A percentile compares a stretch with the other conserved stretches of the same genome.
These are phyloP conservation scores for Esox lucius DNA, from an alignment of 2,797 vertebrate genomes.

Conservation along the genomic window DNA sequence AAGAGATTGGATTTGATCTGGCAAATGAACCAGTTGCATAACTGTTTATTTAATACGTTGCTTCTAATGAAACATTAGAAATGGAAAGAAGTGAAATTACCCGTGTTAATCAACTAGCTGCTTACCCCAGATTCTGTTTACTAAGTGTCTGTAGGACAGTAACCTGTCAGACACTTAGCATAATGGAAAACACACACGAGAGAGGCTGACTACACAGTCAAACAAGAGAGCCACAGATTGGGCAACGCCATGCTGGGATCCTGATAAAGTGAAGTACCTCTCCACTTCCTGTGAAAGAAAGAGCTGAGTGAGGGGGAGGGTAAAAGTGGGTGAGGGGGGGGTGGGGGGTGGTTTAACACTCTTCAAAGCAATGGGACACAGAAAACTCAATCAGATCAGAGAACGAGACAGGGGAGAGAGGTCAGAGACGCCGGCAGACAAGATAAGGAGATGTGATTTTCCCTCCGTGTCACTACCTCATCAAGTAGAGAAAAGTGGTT, in stretches of 20 bases:
- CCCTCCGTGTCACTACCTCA: constrained; percentile 15
- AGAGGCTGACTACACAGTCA: not conserved
- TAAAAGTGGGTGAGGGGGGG: constrained; percentile 8
- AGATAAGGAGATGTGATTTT: not conserved
- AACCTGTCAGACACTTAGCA: not conserved
- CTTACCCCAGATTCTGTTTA: not conserved
- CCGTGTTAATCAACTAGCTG: not conserved
- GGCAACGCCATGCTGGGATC: constrained; percentile 46
- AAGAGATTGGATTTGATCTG: too few species aligned
- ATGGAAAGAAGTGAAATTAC: not conserved
- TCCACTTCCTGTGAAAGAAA: constrained; percentile 44
- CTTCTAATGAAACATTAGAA: too few species aligned
- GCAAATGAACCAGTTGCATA: too few species aligned
- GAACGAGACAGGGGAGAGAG: constrained; percentile 10
- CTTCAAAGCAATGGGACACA: constrained; percentile 50
- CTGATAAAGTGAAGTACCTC: constrained; percentile 48
- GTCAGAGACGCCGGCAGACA: constrained; percentile 18
- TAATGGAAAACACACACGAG: not conserved
- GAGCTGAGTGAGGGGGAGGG: constrained; percentile 22
- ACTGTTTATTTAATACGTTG: too few species aligned
- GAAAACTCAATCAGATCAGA: constrained; percentile 14
- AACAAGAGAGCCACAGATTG: not conserved
- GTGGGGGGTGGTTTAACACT: not conserved
- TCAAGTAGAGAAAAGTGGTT: constrained; percentile 59
- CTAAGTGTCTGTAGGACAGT: not conserved